Base-by-base conservation (phyloP, 30 jellyfish, hydroid and myxozoan species). In the Aurelia coerulea region DNA sequence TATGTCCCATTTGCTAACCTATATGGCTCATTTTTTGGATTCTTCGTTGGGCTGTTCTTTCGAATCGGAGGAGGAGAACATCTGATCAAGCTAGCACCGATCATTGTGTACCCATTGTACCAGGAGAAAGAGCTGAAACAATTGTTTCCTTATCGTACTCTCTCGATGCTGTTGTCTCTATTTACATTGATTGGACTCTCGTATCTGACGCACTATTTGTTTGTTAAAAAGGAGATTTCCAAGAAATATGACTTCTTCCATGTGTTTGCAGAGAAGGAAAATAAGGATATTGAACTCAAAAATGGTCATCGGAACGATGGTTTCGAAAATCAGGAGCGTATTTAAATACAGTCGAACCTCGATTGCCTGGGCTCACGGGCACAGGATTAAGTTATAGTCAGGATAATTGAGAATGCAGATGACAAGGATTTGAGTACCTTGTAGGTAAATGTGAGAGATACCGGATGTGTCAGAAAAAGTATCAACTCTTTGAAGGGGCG, bases 31-130 rank as follows among this genome's bases (percentile, higher is more conserved):
- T 34, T 82, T 9, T 50, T 71, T 13, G 96, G 80, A 15, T 88
- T 60, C 62, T 19, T 79, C 70, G 80, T 88, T 10, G 91, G 96
- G 39, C 73, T 88, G 46, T 73, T 88, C 64, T 69, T 88, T 62
- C 81, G 96, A 23, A 68, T 88, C n/a, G 96, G 81, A 4, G 96
- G 96, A 9, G 96, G 96, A 6, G 96, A 88, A 67, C 68, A 79
- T 51, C 83, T 88, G 41, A 88, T 88, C 41, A 72, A 46, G 65
- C 65, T 88, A 59, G 73, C 84, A 15, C 96, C 96, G 1, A 32
- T 88, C 37, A 88, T 88, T 37, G 35, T 68, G 11, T 88, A 76
- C 51, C 96, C 96, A 17, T 65, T 74, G 88, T 78, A 88, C 88
- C 79, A 62, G 54, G 91, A 69, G 69, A 82, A 74, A 9, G 77